Evolutionary conservation across 2,113 vertebrate species (phyloP), one percentile per base, ranked within the genome.

Genomic region (Entelurus aequoreus): DNA sequence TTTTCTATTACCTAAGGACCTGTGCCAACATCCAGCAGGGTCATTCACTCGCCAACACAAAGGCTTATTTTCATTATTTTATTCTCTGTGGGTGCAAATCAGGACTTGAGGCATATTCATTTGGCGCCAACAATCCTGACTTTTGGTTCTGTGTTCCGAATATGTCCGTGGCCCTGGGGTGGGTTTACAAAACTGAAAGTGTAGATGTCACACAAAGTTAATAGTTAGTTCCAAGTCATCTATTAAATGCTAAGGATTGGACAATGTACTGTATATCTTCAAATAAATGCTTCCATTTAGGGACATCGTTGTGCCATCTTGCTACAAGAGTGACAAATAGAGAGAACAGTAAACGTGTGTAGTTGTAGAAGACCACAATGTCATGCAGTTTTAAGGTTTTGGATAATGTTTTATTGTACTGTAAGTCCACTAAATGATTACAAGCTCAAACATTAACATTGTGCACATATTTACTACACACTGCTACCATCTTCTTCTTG

Each of bases 21-120:
- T 13, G 21, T 13, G 4, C 19, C 10, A 66, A 44, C 66, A 58
- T 51, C 46, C 52, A 12, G 35, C 15, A 4, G 5, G 6, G 28
- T 52, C 13, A 57, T 65, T 55, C 40, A 52, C 46, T 28, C n/a
- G 3, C 40, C 42, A 21, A 28, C 60, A 40, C 0, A 4, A 63
- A 53, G 46, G 56, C 51, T 49, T 44, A 5, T 81, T 67, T 70
- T 57, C 13, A 56, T 67, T 64, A 52, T 50, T 21, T 3, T 14
- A 53, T 16, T 28, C 6, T 38, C 28, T 56, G 7, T 47, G 4
- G 21, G 28, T 60, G 15, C n/a, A 51, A 48, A 55, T 66, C 35
- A 12, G 7, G 2, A 48, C 14, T 1, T 37, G 40, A 57, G 54
- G 47, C 15, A 58, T 44, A 15, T 56, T 57, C 48, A 36, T 53